Conservation (phyloP, 2,113 vertebrate genomes). For the Trogon surrucura region DNA sequence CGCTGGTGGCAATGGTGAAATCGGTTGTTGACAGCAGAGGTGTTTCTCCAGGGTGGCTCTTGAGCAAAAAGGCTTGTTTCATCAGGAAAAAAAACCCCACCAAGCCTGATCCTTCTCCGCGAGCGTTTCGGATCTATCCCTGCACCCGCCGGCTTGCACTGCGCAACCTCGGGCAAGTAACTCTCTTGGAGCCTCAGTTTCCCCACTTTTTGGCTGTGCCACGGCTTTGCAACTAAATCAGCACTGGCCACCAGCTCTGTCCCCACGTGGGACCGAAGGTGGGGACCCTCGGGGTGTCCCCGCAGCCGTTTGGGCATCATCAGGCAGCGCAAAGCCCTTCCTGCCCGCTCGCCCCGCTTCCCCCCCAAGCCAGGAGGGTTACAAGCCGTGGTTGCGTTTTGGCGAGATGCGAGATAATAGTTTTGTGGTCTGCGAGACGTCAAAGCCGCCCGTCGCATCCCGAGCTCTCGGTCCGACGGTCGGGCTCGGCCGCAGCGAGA, state of each 20-base stretch:
- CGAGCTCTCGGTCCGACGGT: rapidly evolving
- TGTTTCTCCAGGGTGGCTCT: neutral
- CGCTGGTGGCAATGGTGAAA: neutral
- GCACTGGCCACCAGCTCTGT: rapidly evolving
- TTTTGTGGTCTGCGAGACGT: neutral
- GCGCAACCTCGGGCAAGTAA: rapidly evolving
- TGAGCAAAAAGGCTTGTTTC: neutral
- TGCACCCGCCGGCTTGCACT: rapidly evolving
- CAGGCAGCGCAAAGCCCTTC: neutral
- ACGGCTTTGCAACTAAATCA: neutral
- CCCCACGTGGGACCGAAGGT: rapidly evolving
- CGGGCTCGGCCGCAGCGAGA: neutral
- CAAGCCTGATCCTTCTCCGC: rapidly evolving
- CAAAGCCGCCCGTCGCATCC: neutral
- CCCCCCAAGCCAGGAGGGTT: neutral
- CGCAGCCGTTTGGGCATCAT: too few species aligned
- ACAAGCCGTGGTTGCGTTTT: neutral
- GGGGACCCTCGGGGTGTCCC: neutral
- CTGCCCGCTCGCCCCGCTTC: rapidly evolving
- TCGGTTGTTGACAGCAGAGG: rapidly evolving
- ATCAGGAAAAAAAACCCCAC: neutral
- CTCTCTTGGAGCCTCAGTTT: neutral
- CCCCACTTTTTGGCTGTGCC: neutral
- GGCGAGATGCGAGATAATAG: neutral
- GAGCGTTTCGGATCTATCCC: neutral